These are phyloP conservation scores for Glossophaga mutica DNA, from an alignment of 2,797 vertebrate species.

Conservation along the genomic window DNA sequence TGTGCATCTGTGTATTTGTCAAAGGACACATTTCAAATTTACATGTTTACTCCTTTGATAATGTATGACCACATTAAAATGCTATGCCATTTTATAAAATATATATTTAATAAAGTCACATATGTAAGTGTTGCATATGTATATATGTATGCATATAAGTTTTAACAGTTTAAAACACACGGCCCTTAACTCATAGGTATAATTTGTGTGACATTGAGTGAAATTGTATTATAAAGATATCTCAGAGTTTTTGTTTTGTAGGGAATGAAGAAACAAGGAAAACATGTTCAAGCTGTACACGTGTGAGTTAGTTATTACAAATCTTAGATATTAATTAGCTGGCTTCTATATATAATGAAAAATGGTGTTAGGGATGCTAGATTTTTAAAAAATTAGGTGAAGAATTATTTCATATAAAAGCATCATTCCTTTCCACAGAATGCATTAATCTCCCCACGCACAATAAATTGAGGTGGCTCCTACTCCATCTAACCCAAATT, in stretches of 20 bases:
- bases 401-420: background rate
- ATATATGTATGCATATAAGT: background rate
- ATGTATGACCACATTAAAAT: constrained; percentile 69
- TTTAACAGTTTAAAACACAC: background rate
- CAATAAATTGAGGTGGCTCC: background rate
- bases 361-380: background rate
- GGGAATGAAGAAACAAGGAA: background rate
- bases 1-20: background rate
- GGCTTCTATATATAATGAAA: background rate
- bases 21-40: background rate
- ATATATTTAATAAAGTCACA: constrained; percentile 61
- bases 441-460: background rate
- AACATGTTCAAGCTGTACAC: background rate
- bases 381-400: background rate
- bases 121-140: constrained; percentile 5
- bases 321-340: background rate
- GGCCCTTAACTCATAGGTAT: background rate
- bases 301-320: background rate
- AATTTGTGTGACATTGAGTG: background rate
- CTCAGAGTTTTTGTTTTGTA: background rate
- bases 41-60: constrained; percentile 18
- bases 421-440: background rate
- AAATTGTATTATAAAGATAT: background rate
- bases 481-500: background rate
- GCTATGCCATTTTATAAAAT: constrained; percentile 49